These are phyloP conservation scores for Zonotrichia leucophrys DNA, from an alignment of 2,113 vertebrate genomes.

Conservation along the genomic window DNA sequence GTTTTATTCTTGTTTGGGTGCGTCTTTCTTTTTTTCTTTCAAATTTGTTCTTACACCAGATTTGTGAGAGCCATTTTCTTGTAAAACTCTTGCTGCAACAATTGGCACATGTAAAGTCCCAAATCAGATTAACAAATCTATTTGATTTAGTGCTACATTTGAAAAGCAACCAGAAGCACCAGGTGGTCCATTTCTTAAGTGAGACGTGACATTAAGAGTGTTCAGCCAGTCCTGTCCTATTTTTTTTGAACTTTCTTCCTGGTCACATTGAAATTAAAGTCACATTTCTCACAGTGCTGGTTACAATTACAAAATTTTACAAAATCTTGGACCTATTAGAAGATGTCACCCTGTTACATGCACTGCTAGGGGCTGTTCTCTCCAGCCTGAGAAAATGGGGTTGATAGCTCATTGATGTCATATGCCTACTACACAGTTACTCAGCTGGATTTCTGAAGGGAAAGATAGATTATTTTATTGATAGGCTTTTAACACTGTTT, in stretches of 20 bases:
- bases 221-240: background rate
- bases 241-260: background rate
- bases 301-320: background rate
- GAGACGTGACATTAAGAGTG: background rate
- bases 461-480: background rate
- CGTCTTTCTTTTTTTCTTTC: background rate
- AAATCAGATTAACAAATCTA: background rate
- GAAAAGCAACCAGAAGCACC: constrained; percentile 25
- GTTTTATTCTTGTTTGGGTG: background rate
- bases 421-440: background rate
- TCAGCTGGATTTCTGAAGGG: background rate
- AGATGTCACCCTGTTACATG: background rate
- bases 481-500: background rate
- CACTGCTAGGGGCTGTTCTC: background rate
- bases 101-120: background rate
- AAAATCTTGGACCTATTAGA: background rate
- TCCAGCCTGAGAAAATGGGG: background rate
- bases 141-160: background rate
- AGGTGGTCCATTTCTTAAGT: background rate
- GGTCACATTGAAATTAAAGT: background rate
- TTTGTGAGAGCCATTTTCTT: background rate
- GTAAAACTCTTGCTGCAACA: background rate
- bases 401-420: background rate
- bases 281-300: background rate
- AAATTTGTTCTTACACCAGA: background rate